Evolutionary conservation across 2,888 invertebrate genomes (phyloP).

Genomic region (Leptinotarsa peninsularis): DNA sequence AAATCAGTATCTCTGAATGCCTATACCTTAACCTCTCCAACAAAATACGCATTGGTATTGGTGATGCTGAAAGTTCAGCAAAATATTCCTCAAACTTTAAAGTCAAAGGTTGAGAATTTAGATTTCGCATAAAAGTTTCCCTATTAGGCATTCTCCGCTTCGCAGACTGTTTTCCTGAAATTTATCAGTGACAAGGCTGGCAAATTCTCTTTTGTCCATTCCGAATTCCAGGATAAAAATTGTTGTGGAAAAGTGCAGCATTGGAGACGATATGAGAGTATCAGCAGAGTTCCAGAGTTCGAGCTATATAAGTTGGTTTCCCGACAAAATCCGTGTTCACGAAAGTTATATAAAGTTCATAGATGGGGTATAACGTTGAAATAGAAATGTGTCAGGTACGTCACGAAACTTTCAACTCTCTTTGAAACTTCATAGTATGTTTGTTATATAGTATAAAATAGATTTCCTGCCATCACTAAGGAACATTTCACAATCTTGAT

Average conservation of each 20-base stretch:
- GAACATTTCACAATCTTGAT: too few species aligned
- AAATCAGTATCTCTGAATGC: neutral
- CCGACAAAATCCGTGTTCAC: constrained; percentile 9
- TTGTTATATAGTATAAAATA: neutral
- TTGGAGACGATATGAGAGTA: neutral
- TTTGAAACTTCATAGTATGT: neutral
- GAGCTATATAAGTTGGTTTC: constrained; percentile 12
- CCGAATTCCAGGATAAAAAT: constrained; percentile 11
- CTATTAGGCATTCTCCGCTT: constrained; percentile 20
- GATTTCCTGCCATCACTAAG: neutral
- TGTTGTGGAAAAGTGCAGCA: constrained; percentile 15
- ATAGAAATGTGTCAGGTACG: constrained; percentile 15
- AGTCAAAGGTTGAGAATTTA: constrained; percentile 38
- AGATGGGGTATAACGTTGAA: constrained; percentile 6
- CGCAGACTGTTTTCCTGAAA: constrained; percentile 12
- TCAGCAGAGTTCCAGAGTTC: neutral
- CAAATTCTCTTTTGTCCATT: constrained; percentile 8
- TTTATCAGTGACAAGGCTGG: constrained; percentile 19
- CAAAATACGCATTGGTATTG: neutral
- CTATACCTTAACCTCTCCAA: neutral
- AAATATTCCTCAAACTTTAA: constrained; percentile 30
- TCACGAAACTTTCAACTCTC: neutral
- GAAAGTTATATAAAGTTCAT: constrained; percentile 16
- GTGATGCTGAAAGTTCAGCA: neutral
- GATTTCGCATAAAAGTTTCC: constrained; percentile 34